Conservation (phyloP, 2,888 invertebrate genomes). For the Aspidiotus rigidus region DNA sequence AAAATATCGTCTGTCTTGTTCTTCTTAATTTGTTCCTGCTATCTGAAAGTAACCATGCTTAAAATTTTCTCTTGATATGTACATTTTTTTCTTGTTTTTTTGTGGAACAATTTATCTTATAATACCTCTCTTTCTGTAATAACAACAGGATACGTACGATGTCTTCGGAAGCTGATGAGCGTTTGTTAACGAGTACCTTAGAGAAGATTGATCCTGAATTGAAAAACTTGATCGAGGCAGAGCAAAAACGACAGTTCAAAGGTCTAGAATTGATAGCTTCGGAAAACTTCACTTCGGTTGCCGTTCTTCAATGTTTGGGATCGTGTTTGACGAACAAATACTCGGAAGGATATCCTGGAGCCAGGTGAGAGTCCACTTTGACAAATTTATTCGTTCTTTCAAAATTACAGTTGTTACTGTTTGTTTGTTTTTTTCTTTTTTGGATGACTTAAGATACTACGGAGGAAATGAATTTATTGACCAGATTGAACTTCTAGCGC, state of each 20-base stretch:
- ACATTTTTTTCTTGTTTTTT: conserved; percentile 8
- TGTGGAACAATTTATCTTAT: conserved; percentile 7
- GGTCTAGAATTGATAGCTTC: conserved; percentile 96
- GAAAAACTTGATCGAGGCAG: conserved; percentile 67
- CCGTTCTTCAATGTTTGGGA: conserved; percentile 81
- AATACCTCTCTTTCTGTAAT: conserved; percentile 6
- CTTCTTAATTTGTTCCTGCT: no score
- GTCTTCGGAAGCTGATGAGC: not conserved
- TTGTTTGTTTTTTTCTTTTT: no score
- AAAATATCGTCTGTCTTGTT: no score
- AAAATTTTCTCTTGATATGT: conserved; percentile 1
- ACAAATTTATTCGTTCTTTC: not conserved
- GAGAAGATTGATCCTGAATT: conserved; percentile 79
- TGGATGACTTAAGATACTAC: conserved; percentile 67
- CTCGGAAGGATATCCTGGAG: conserved; percentile 85
- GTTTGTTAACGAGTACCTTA: conserved; percentile 38
- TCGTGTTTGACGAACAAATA: conserved; percentile 92
- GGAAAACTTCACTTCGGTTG: conserved; percentile 86
- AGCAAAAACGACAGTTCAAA: conserved; percentile 71
- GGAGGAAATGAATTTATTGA: conserved; percentile 96
- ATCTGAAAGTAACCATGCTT: no score
- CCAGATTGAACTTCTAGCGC: conserved; percentile 80
- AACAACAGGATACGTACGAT: conserved; percentile 10
- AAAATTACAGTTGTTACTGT: conserved; percentile 15
- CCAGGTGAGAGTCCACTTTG: conserved; percentile 53